Evolutionary conservation across 2,113 vertebrate genomes (phyloP).

Genomic region (Pristiophorus japonicus): DNA sequence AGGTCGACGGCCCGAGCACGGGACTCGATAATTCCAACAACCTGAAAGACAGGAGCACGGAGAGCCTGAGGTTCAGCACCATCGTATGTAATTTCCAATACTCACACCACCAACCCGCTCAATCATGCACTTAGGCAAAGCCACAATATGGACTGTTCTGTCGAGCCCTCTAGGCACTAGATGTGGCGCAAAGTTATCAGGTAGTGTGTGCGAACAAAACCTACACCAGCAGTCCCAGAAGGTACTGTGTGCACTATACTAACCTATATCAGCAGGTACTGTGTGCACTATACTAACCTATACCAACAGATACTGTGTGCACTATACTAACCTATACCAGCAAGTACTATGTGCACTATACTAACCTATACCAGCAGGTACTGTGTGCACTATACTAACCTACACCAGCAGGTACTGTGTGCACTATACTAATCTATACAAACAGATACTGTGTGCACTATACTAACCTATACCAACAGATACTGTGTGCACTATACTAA

Average conservation of each 20-base stretch:
- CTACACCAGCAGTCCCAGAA: not conserved
- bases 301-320: too few relatives aligned
- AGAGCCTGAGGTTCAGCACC: not conserved
- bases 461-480: too few relatives aligned
- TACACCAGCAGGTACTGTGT: too few relatives aligned
- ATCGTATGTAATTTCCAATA: not conserved
- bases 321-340: too few relatives aligned
- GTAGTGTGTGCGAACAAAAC: not conserved
- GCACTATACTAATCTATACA: too few relatives aligned
- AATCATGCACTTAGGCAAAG: not conserved
- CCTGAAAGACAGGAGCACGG: constrained; percentile 52
- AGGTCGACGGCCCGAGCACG: constrained; percentile 83
- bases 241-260: too few relatives aligned
- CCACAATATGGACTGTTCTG: not conserved
- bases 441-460: too few relatives aligned
- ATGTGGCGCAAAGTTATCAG: not conserved
- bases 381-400: too few relatives aligned
- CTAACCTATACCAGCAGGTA: not conserved
- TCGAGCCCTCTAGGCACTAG: not conserved
- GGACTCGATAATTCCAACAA: constrained; percentile 87
- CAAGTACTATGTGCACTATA: too few relatives aligned
- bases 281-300: too few relatives aligned
- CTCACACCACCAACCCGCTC: not conserved
- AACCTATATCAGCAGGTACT: too few relatives aligned
- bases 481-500: too few relatives aligned